phyloP scores from a whole-genome alignment of 2,113 vertebrate genomes.

The Aptenodytes patagonicus region DNA sequence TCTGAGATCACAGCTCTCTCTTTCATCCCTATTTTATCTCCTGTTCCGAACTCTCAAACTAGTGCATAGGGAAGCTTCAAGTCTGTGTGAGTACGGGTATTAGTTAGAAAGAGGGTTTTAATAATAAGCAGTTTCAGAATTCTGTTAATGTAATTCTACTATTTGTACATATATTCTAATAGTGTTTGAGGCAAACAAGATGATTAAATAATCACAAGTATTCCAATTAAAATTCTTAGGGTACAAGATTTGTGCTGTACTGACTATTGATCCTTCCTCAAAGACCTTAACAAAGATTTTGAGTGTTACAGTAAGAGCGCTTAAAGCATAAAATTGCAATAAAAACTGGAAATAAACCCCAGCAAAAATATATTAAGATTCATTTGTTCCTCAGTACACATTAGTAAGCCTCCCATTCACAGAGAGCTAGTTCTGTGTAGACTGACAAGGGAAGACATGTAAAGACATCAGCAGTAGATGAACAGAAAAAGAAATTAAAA shows the following conservation, averaged over 20 bases:
- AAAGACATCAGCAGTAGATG: background rate
- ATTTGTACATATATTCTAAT: background rate
- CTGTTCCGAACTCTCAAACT: background rate
- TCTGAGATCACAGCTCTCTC: slow-evolving; percentile 43
- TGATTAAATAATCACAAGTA: background rate
- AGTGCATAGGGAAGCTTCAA: background rate
- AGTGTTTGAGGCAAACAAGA: background rate
- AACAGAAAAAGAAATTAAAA: background rate
- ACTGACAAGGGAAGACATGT: background rate
- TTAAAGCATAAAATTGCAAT: background rate
- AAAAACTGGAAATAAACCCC: background rate
- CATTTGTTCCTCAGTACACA: background rate
- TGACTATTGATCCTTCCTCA: background rate
- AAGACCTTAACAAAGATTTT: background rate
- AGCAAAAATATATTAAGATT: background rate
- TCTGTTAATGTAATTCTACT: background rate
- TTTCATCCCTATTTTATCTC: background rate
- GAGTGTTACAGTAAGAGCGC: background rate
- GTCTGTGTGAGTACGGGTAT: background rate
- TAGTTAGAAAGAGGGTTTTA: background rate
- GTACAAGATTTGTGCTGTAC: background rate
- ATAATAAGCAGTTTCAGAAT: background rate
- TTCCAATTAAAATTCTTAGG: background rate
- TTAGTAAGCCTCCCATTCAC: background rate
- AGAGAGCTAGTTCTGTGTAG: background rate